phyloP scores from a whole-genome alignment of 2,113 vertebrate genomes.

The Echinops telfairi region DNA sequence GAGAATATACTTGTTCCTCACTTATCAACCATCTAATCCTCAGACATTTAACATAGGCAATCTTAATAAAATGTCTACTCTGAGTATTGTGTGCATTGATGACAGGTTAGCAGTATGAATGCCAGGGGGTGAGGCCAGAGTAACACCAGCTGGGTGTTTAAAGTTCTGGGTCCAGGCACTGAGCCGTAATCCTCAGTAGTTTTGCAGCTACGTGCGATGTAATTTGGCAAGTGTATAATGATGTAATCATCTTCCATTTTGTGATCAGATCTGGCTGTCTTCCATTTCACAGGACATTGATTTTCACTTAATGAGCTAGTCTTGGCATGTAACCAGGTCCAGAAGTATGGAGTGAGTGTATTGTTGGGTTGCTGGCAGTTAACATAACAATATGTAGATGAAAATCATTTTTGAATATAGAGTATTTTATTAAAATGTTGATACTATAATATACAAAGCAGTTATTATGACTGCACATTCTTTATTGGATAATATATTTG shows the following conservation, averaged over 20 bases:
- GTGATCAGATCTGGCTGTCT: background rate
- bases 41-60: background rate
- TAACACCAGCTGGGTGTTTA: background rate
- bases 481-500: slow-evolving; percentile 87
- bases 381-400: background rate
- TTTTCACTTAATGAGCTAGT: background rate
- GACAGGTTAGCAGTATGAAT: background rate
- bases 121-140: background rate
- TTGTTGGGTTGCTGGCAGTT: slow-evolving; percentile 9
- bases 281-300: background rate
- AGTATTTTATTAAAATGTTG: slow-evolving; percentile 87
- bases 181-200: background rate
- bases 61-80: background rate
- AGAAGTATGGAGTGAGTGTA: background rate
- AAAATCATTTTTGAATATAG: slow-evolving; percentile 84
- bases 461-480: slow-evolving; percentile 85
- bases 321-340: background rate
- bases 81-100: background rate
- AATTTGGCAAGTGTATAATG: background rate
- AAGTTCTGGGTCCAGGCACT: background rate
- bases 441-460: slow-evolving; percentile 87
- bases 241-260: background rate
- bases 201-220: background rate
- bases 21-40: background rate
- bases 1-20: background rate